Base-by-base conservation (phyloP, 2,113 vertebrate species). In the Macaca nemestrina region DNA sequence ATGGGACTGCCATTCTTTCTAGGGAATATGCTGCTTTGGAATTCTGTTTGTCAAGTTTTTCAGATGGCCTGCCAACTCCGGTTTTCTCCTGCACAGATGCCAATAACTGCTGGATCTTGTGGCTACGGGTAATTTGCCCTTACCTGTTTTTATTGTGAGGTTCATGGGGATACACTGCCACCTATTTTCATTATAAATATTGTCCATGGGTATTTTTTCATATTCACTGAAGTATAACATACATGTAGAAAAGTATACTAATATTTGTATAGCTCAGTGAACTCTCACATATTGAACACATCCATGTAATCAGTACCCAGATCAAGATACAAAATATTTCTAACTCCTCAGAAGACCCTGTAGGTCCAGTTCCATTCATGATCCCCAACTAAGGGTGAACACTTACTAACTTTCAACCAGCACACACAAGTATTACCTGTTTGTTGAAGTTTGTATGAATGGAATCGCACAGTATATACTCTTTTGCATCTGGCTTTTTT, bases 281-380 rank as follows among this genome's bases (percentile, higher is more conserved):
- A 70, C 64, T 57, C 87, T 94, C 67, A 90, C 13, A 43, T 72
- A 92, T 20, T 72, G 76, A 94, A 90, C 67, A 90, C 8, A 57
- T 40, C 52, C 20, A 25, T 55, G 64, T 75, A 84, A 88, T 80
- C 79, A 57, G 61, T 75, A 79, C 83, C 43, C n/a, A 64, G 10
- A 88, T 48, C 48, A 94, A 88, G 72, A 95, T 79, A 73, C 5
- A 59, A 96, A 93, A 57, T 17, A 90, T n/a, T 68, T 30, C 12
- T 72, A 87, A 90, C 27, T 87, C 68, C 57, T 25, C 30, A 82
- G 64, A 90, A 94, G 30, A 23, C 12, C 23, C 40, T 5, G 88
- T 8, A 80, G 64, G 61, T 67, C 52, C 70, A 88, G 10, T 48
- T 84, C 78, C 64, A 94, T 64, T 85, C 79, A 83, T 38, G 30